Evolutionary conservation across 2,888 invertebrate genomes (phyloP).

Genomic region (Brassicogethes aeneus): DNA sequence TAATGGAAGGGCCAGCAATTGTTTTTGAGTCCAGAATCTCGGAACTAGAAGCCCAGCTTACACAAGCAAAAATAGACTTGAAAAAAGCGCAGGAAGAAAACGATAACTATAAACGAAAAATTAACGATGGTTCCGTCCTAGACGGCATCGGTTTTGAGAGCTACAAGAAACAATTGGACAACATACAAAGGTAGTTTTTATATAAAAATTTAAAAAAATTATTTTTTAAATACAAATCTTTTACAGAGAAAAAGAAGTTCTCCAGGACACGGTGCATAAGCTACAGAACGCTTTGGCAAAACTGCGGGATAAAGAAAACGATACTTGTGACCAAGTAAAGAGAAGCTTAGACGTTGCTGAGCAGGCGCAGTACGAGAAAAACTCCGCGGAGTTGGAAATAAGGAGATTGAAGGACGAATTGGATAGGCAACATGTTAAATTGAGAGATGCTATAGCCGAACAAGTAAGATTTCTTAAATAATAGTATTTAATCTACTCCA

Average conservation of each 20-base stretch:
- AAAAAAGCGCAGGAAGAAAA: conserved; percentile 63
- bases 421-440: conserved; percentile 64
- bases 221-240: background rate
- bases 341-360: conserved; percentile 62
- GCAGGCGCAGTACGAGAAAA: conserved; percentile 69
- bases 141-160: conserved; percentile 51
- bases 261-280: conserved; percentile 61
- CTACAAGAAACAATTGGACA: conserved; percentile 62
- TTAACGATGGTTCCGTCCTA: conserved; percentile 37
- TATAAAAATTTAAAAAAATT: background rate
- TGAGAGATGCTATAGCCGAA: conserved; percentile 67
- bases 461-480: conserved; percentile 41
- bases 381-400: conserved; percentile 66
- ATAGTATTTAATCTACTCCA: background rate
- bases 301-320: conserved; percentile 53
- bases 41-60: conserved; percentile 74
- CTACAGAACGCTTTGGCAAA: conserved; percentile 57
- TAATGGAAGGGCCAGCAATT: conserved; percentile 66
- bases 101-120: conserved; percentile 43
- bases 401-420: conserved; percentile 68
- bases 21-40: conserved; percentile 79
- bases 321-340: conserved; percentile 55
- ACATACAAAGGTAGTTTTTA: conserved; percentile 50
- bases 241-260: conserved; percentile 53
- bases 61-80: conserved; percentile 67